Evolutionary conservation across 2,888 invertebrate species (phyloP).

Genomic region (Pharmacophagus antenor): DNA sequence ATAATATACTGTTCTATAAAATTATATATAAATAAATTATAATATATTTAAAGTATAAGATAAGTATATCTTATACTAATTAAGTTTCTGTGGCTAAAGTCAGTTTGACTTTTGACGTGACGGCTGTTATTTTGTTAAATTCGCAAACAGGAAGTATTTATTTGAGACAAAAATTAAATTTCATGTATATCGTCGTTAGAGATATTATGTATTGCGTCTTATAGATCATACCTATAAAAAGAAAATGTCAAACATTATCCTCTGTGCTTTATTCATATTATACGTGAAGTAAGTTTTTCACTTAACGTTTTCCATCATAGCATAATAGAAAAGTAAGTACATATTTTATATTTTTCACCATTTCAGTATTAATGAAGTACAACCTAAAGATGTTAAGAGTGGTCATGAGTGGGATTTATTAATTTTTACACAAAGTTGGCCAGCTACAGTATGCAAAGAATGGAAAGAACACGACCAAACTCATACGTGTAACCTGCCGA

Average conservation of each 20-base stretch:
- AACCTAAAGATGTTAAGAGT: constrained; percentile 30
- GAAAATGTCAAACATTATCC: constrained; percentile 20
- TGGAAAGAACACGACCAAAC: constrained; percentile 83
- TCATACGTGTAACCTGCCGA: constrained; percentile 84
- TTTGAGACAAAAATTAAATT: not conserved
- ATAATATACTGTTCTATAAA: no score
- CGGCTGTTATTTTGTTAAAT: constrained; percentile 8
- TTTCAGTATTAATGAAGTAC: constrained; percentile 39
- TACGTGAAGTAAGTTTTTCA: constrained; percentile 22
- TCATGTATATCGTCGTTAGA: not conserved
- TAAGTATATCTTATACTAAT: no score
- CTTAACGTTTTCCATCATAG: not conserved
- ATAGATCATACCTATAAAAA: constrained; percentile 1
- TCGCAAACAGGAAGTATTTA: constrained; percentile 24
- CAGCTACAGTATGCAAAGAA: constrained; percentile 82
- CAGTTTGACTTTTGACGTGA: constrained; percentile 22
- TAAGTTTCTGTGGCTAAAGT: not conserved
- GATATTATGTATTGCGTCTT: not conserved
- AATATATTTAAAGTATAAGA: no score
- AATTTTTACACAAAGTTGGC: constrained; percentile 92
- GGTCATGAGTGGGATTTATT: constrained; percentile 85
- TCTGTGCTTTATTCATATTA: constrained; percentile 19
- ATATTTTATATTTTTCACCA: constrained; percentile 2
- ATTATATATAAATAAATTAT: no score
- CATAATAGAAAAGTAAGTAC: not conserved